These are phyloP conservation scores for Microcebus ravelobensis DNA, from an alignment of 2,113 vertebrate species.

Conservation along the genomic window DNA sequence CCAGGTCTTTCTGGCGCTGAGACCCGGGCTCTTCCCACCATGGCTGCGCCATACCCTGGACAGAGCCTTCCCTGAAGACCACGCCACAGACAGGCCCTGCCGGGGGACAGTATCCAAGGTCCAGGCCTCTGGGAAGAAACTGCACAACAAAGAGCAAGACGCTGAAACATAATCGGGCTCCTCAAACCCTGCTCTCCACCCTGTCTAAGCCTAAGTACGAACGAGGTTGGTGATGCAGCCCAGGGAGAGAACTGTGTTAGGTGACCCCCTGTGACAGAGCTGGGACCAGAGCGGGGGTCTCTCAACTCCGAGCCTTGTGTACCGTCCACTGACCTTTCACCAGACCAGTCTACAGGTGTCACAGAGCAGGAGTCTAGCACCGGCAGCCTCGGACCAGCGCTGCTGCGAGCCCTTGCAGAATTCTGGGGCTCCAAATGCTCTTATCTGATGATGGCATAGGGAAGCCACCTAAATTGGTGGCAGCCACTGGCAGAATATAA, in stretches of 20 bases:
- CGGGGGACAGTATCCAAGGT: fast-evolving
- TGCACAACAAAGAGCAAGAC: not conserved
- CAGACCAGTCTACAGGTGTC: not conserved
- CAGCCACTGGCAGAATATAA: not conserved
- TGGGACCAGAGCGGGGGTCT: not conserved
- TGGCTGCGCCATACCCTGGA: fast-evolving
- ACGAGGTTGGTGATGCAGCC: not conserved
- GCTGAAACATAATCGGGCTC: not conserved
- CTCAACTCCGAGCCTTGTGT: fast-evolving
- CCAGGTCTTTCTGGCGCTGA: not conserved
- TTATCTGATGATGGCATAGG: not conserved
- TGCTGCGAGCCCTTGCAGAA: not conserved
- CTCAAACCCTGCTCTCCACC: fast-evolving
- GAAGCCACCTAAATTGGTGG: not conserved
- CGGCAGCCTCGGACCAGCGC: fast-evolving
- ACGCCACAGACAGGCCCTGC: not conserved
- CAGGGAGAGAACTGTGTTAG: not conserved
- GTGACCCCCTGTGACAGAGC: not conserved
- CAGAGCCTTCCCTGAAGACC: not conserved
- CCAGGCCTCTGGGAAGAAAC: not conserved
- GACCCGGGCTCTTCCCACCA: not conserved
- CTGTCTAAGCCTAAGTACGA: too few relatives aligned
- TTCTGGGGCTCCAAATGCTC: not conserved
- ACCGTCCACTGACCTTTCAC: not conserved
- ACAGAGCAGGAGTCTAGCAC: not conserved